A percentile compares a stretch with the other conserved stretches of the same genome.
Conservation (phyloP, 2,888 invertebrate species). For the Orgyia antiqua region DNA sequence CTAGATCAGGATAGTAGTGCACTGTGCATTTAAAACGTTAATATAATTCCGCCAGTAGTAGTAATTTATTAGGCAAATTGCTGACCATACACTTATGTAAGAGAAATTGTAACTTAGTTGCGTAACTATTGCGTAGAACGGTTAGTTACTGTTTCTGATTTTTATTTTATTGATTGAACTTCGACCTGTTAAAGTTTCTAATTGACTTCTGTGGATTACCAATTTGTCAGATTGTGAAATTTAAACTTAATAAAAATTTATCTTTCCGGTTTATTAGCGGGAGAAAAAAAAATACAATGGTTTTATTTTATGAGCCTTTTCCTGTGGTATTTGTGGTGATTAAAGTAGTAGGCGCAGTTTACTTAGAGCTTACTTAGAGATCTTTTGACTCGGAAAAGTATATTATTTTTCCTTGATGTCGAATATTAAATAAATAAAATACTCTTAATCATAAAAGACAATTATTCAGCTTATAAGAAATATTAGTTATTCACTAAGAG, state of each 20-base stretch:
- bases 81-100: constrained; percentile 52
- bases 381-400: too few relatives aligned
- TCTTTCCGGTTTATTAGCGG: constrained; percentile 51
- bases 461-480: too few relatives aligned
- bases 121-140: constrained; percentile 52
- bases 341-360: too few relatives aligned
- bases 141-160: constrained; percentile 59
- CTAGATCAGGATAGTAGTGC: constrained; percentile 63
- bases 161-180: constrained; percentile 61
- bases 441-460: too few relatives aligned
- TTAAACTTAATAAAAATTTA: constrained; percentile 63
- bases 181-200: constrained; percentile 58
- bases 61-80: constrained; percentile 50
- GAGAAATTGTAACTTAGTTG: constrained; percentile 48
- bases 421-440: too few relatives aligned
- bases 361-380: too few relatives aligned
- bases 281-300: constrained; percentile 29
- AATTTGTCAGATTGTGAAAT: constrained; percentile 69
- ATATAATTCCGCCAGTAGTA: constrained; percentile 54
- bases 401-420: too few relatives aligned
- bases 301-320: constrained; percentile 34
- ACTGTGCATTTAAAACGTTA: constrained; percentile 63
- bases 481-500: too few relatives aligned
- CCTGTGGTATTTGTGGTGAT: too few relatives aligned
- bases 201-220: constrained; percentile 67